phyloP scores from a whole-genome alignment of 1,140 invertebrate species.

The Drosophila bipectinata region DNA sequence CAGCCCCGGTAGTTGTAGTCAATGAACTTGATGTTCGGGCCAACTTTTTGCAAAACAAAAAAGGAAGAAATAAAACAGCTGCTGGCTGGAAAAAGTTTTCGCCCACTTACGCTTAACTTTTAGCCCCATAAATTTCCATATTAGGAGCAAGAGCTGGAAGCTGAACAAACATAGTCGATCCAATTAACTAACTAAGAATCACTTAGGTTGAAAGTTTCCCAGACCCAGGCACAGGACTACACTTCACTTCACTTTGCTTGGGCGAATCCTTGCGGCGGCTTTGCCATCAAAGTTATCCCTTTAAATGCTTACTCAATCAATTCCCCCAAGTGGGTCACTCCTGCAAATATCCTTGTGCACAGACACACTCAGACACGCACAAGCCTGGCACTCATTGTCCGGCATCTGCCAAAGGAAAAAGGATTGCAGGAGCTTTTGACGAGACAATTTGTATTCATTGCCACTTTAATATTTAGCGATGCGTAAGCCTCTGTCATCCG shows the following conservation, averaged over 20 bases:
- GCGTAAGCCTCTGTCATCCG: slow-evolving; percentile 46
- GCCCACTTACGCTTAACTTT: slow-evolving; percentile 41
- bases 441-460: slow-evolving; percentile 66
- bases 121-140: slow-evolving; percentile 45
- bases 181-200: slow-evolving; percentile 60
- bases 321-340: slow-evolving; percentile 3
- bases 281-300: slow-evolving; percentile 34
- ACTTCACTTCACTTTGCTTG: slow-evolving; percentile 28
- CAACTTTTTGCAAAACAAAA: slow-evolving; percentile 24
- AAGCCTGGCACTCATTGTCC: slow-evolving; percentile 27
- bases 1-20: slow-evolving; percentile 27
- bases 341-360: slow-evolving; percentile 2
- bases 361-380: neutral
- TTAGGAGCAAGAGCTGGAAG: slow-evolving; percentile 18
- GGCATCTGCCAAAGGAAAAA: slow-evolving; percentile 21
- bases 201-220: slow-evolving; percentile 45
- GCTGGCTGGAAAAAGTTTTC: slow-evolving; percentile 45
- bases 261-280: slow-evolving; percentile 1
- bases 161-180: slow-evolving; percentile 49
- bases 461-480: slow-evolving; percentile 66
- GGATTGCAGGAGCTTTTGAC: slow-evolving; percentile 39
- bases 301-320: slow-evolving; percentile 47
- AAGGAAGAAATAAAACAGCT: slow-evolving; percentile 29
- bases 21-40: neutral
- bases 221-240: slow-evolving; percentile 1